A percentile compares a stretch with the other conserved stretches of the same genome.
phyloP scores from a whole-genome alignment of 1,140 invertebrate genomes.

The Pogonus chalceus region DNA sequence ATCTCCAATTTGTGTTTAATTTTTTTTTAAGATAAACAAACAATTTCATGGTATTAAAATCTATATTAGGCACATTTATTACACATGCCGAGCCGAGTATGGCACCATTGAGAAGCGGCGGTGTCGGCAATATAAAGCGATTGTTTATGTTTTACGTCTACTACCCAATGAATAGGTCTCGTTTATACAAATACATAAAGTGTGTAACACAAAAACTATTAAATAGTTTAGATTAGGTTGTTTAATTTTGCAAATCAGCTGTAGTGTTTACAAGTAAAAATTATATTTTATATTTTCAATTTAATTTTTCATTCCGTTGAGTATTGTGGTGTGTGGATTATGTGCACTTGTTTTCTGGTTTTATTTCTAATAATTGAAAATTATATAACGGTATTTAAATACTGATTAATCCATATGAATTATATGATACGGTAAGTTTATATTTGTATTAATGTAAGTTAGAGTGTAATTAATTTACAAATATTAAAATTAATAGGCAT shows the following conservation, averaged over 20 bases:
- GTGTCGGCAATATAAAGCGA: too few species aligned
- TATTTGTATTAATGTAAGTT: too few species aligned
- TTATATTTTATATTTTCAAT: not conserved
- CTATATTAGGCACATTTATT: not conserved
- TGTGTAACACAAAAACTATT: not conserved
- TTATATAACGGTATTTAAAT: slow-evolving; percentile 10
- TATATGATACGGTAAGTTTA: not conserved
- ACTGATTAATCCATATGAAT: slow-evolving; percentile 7
- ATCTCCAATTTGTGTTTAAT: too few species aligned
- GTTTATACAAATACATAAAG: not conserved
- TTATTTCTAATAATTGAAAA: not conserved
- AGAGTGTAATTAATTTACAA: not conserved
- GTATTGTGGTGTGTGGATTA: not conserved
- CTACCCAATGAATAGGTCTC: too few species aligned
- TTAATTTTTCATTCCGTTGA: not conserved
- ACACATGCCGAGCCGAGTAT: not conserved
- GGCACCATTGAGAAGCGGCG: too few species aligned
- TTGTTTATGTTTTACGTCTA: too few species aligned
- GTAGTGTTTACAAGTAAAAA: not conserved
- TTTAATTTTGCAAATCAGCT: not conserved
- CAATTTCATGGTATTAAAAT: too few species aligned
- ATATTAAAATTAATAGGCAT: not conserved
- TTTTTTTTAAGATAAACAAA: too few species aligned
- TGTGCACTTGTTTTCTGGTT: not conserved
- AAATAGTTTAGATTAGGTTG: not conserved